Evolutionary conservation across 2,888 invertebrate genomes (phyloP).

Genomic region (Chelonus formosanus): DNA sequence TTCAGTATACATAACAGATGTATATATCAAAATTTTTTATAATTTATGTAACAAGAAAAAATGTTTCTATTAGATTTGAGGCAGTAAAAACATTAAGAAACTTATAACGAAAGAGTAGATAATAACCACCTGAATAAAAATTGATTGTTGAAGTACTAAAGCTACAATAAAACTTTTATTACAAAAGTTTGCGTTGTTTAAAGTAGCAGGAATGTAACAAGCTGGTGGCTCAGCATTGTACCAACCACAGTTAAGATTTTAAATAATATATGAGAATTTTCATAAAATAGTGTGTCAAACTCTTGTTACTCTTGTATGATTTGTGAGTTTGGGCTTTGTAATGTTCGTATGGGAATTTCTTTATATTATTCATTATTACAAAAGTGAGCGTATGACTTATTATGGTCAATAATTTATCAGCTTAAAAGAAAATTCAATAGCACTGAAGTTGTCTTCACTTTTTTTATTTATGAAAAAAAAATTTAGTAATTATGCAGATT

Average conservation of each 20-base stretch:
- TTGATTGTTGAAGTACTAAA: constrained; percentile 16
- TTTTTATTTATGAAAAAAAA: no score
- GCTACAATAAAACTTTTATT: constrained; percentile 44
- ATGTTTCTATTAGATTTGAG: no score
- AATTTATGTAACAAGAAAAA: no score
- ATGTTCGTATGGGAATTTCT: no score
- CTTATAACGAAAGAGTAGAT: background rate
- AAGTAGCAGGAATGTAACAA: background rate
- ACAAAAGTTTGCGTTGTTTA: constrained; percentile 42
- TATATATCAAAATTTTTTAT: no score
- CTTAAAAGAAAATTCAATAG: no score
- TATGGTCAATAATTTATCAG: no score
- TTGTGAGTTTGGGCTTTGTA: constrained; percentile 7
- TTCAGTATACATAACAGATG: no score
- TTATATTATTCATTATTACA: no score
- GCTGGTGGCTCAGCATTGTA: constrained; percentile 6
- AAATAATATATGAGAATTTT: background rate
- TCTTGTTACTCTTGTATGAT: background rate
- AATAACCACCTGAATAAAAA: constrained; percentile 1
- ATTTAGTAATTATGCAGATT: no score
- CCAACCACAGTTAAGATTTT: constrained; percentile 7
- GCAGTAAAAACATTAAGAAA: background rate
- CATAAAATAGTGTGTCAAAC: constrained; percentile 2
- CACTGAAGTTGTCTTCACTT: no score
- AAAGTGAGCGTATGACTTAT: no score